Evolutionary conservation across 2,888 invertebrate genomes (phyloP).

Genomic region (Rhingia rostrata): DNA sequence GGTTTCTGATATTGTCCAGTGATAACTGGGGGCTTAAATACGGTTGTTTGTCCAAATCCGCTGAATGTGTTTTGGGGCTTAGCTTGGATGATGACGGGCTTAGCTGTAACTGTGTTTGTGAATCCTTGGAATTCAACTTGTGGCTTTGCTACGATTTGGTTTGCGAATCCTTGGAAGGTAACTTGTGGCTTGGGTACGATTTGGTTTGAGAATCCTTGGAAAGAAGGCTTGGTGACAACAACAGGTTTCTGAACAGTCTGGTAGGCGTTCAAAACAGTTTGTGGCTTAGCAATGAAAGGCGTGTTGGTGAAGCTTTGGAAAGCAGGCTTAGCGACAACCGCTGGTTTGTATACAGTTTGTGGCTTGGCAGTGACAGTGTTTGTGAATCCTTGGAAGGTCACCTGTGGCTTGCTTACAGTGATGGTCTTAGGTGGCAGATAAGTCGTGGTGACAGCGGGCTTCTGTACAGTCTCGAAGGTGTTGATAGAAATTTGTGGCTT

Average conservation of each 20-base stretch:
- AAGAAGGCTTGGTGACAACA: neutral
- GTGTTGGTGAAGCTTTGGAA: too few relatives aligned
- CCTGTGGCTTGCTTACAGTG: too few relatives aligned
- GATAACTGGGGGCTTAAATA: neutral
- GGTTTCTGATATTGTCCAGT: constrained; percentile 8
- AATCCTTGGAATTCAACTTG: neutral
- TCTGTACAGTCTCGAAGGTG: neutral
- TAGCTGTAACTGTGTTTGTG: neutral
- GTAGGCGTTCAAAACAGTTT: neutral
- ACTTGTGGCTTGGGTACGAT: neutral
- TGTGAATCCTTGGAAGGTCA: too few relatives aligned
- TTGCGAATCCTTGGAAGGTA: neutral
- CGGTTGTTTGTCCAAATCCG: neutral
- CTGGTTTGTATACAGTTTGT: constrained; percentile 18
- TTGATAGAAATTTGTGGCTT: neutral
- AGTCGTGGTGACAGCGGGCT: neutral
- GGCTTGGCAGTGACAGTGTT: neutral
- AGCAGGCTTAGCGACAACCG: neutral
- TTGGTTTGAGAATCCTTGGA: too few relatives aligned
- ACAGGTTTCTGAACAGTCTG: constrained; percentile 14
- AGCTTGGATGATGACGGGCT: neutral
- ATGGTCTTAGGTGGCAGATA: too few relatives aligned
- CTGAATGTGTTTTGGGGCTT: neutral
- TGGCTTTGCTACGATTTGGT: neutral
- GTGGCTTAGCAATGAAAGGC: neutral